phyloP scores from a whole-genome alignment of 2,888 invertebrate species.

The Cynaeus angustus region DNA sequence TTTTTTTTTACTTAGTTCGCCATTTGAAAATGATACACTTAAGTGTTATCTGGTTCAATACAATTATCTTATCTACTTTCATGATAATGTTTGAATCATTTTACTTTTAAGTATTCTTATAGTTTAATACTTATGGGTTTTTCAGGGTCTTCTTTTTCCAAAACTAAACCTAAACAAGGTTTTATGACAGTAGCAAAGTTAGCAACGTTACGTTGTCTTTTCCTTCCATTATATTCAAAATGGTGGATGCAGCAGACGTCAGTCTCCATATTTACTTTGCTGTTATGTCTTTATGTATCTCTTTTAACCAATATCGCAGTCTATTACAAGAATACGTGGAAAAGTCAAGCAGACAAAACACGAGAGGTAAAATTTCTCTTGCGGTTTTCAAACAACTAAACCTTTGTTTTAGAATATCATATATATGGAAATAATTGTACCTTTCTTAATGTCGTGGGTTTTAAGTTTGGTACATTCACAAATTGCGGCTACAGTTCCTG shows the following conservation, averaged over 20 bases:
- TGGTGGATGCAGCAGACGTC: conserved; percentile 97
- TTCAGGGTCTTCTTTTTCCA: conserved; percentile 94
- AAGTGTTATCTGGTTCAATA: too few species aligned
- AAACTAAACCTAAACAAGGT: conserved; percentile 95
- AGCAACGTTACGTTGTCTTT: conserved; percentile 86
- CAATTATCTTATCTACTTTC: neutral
- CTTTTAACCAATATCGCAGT: conserved; percentile 78
- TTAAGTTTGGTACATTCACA: conserved; percentile 87
- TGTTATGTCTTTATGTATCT: conserved; percentile 85
- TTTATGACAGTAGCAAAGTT: conserved; percentile 88
- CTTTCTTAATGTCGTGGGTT: conserved; percentile 82
- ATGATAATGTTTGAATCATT: neutral
- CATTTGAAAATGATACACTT: too few species aligned
- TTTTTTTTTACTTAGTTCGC: too few species aligned
- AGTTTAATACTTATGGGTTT: neutral
- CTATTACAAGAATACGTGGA: conserved; percentile 68
- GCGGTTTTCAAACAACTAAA: neutral
- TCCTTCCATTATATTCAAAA: conserved; percentile 88
- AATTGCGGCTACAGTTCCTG: conserved; percentile 81
- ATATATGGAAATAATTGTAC: conserved; percentile 82
- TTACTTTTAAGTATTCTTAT: neutral
- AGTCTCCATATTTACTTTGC: conserved; percentile 80
- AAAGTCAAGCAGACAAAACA: conserved; percentile 50
- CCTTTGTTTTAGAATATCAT: conserved; percentile 73
- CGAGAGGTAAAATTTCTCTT: conserved; percentile 56